These are phyloP conservation scores for Eumacrocentrus americanus DNA, from an alignment of 2,888 invertebrate genomes.

Conservation along the genomic window DNA sequence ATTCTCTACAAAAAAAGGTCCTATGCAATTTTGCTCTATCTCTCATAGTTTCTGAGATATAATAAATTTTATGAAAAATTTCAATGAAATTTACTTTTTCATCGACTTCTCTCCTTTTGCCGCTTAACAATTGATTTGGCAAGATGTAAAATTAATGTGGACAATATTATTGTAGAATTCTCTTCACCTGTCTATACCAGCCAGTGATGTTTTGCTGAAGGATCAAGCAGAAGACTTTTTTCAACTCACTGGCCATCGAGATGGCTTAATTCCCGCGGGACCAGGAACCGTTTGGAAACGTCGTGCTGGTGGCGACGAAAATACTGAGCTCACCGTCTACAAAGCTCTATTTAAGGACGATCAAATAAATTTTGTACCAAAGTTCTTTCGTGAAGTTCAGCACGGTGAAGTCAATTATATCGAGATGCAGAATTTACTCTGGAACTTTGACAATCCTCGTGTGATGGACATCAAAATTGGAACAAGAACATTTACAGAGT, in stretches of 20 bases:
- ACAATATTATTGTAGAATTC: constrained; percentile 73
- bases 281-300: constrained; percentile 95
- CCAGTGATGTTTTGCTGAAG: constrained; percentile 83
- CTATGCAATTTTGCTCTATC: neutral
- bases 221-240: constrained; percentile 76
- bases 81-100: too few species aligned
- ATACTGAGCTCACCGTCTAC: constrained; percentile 79
- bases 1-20: too few species aligned
- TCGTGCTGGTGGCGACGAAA: constrained; percentile 72
- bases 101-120: too few species aligned
- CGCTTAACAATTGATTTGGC: neutral
- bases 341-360: constrained; percentile 79
- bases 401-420: constrained; percentile 85
- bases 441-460: constrained; percentile 88
- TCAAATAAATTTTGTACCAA: constrained; percentile 77
- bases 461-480: constrained; percentile 99
- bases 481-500: constrained; percentile 92
- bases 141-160: neutral
- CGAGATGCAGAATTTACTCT: constrained; percentile 91
- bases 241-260: constrained; percentile 91
- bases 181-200: constrained; percentile 87
- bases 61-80: neutral
- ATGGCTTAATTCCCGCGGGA: constrained; percentile 90
- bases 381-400: constrained; percentile 82
- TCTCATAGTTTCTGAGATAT: neutral